These are phyloP conservation scores for Turdus rufiventris DNA, from an alignment of 2,113 vertebrate species.

Conservation along the genomic window DNA sequence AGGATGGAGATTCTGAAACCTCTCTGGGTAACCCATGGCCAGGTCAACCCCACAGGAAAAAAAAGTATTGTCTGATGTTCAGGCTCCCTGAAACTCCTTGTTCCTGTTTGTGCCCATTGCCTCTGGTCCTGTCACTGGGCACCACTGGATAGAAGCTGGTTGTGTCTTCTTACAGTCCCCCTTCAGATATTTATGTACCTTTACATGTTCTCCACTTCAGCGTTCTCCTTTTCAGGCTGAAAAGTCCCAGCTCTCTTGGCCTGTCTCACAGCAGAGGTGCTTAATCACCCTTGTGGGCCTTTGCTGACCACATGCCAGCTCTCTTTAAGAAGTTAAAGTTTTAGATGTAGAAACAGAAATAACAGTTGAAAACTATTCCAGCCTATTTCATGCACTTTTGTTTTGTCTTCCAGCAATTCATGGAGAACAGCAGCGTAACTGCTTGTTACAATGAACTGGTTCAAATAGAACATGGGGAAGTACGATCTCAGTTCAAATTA, in stretches of 20 bases:
- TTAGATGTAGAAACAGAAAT: neutral
- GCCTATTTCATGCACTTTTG: slow-evolving; percentile 38
- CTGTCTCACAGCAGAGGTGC: neutral
- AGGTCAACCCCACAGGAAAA: neutral
- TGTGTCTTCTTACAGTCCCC: neutral
- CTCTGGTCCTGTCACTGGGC: neutral
- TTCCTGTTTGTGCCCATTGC: neutral
- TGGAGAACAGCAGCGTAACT: slow-evolving; percentile 86
- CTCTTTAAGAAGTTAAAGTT: neutral
- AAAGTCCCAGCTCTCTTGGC: neutral
- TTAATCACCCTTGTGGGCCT: neutral
- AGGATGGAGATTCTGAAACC: neutral
- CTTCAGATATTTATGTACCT: neutral
- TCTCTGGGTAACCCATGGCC: neutral
- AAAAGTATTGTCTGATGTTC: neutral
- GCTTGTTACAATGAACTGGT: slow-evolving; percentile 95
- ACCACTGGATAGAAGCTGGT: neutral
- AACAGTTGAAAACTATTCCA: neutral
- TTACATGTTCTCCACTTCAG: neutral
- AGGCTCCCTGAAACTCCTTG: neutral
- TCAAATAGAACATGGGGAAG: slow-evolving; percentile 91
- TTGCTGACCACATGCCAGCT: neutral
- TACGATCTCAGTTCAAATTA: slow-evolving; percentile 92
- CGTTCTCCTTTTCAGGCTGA: neutral
- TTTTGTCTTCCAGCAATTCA: slow-evolving; percentile 83